Conservation (phyloP, 2,113 vertebrate genomes). For the Pelodiscus sinensis region DNA sequence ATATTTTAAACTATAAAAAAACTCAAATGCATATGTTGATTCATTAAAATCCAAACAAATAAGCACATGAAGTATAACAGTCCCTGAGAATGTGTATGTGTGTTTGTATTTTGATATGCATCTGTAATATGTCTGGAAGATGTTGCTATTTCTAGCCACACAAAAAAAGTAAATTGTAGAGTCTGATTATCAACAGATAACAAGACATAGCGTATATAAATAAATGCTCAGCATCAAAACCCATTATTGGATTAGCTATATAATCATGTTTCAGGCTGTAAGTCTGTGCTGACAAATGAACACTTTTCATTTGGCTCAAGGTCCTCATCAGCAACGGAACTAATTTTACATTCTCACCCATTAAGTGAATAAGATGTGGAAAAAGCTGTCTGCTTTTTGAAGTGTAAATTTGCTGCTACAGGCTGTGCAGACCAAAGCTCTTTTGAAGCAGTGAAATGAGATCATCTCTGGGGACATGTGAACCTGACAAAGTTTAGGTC, state of each 20-base stretch:
- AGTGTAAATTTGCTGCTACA: conserved; percentile 89
- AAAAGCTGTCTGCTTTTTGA: conserved; percentile 89
- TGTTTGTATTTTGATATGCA: conserved; percentile 78
- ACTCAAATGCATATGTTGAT: conserved; percentile 38
- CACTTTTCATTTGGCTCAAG: conserved; percentile 90
- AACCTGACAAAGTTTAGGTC: conserved; percentile 86
- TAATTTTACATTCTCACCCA: conserved; percentile 90
- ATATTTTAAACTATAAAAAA: conserved; percentile 67
- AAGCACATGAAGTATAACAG: conserved; percentile 71
- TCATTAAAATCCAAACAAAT: conserved; percentile 39
- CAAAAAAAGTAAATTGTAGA: conserved; percentile 86
- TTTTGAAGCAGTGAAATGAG: conserved; percentile 88
- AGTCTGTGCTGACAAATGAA: conserved; percentile 89
- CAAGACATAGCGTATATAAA: conserved; percentile 86
- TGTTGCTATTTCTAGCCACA: conserved; percentile 81
- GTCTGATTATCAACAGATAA: conserved; percentile 88
- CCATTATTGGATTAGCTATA: conserved; percentile 90
- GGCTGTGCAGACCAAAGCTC: conserved; percentile 88
- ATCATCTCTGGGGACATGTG: conserved; percentile 85
- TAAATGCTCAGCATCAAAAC: conserved; percentile 85
- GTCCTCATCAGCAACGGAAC: conserved; percentile 89
- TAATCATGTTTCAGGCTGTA: conserved; percentile 88
- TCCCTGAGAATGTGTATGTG: conserved; percentile 63
- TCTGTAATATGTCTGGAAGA: conserved; percentile 79
- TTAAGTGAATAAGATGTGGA: conserved; percentile 90